These are phyloP conservation scores for Dendroctonus ponderosae DNA, from an alignment of 1,140 invertebrate genomes.

Conservation along the genomic window DNA sequence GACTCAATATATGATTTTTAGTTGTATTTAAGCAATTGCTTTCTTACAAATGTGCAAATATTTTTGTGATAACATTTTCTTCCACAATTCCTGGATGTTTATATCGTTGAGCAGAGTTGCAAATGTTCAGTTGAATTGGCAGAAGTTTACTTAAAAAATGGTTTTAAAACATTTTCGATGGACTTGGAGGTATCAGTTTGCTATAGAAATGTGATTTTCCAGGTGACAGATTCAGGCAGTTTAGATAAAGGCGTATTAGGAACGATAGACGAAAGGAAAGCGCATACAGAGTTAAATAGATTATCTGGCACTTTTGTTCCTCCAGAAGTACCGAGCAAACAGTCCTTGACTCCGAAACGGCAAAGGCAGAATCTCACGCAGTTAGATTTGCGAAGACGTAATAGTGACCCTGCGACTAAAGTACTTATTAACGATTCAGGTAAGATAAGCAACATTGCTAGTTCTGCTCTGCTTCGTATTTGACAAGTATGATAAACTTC, in stretches of 20 bases:
- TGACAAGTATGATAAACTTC: too few species aligned
- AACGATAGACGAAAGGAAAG: constrained; percentile 47
- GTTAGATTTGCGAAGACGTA: constrained; percentile 62
- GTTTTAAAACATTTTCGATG: too few species aligned
- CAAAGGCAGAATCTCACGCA: constrained; percentile 52
- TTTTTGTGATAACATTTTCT: too few species aligned
- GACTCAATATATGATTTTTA: too few species aligned
- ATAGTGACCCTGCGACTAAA: constrained; percentile 70
- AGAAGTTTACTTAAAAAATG: too few species aligned
- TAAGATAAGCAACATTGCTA: constrained; percentile 15
- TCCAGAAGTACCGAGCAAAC: constrained; percentile 35
- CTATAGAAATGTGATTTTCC: not conserved
- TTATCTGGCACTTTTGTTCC: constrained; percentile 14
- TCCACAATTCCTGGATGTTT: too few species aligned
- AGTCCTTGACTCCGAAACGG: constrained; percentile 52
- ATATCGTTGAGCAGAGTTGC: too few species aligned
- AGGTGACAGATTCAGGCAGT: constrained; percentile 41
- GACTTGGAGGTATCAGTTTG: too few species aligned
- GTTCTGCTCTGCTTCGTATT: too few species aligned
- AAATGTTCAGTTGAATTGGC: too few species aligned
- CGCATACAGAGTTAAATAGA: constrained; percentile 24
- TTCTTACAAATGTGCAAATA: too few species aligned
- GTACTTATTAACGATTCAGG: constrained; percentile 45
- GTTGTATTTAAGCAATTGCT: too few species aligned
- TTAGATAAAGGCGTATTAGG: constrained; percentile 45